Base-by-base conservation (phyloP, 2,888 invertebrate species). In the Polydrusus cervinus region DNA sequence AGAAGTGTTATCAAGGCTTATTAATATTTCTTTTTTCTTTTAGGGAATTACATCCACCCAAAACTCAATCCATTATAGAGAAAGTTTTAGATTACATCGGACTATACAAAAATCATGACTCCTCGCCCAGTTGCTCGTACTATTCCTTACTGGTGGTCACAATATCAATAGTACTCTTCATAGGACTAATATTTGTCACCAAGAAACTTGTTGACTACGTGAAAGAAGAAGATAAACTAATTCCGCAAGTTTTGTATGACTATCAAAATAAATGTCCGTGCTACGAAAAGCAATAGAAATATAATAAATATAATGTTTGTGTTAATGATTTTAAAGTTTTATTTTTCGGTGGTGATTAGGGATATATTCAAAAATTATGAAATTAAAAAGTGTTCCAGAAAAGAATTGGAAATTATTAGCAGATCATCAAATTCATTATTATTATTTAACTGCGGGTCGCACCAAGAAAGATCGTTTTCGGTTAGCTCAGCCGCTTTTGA, bases 171-270 rank as follows among this genome's bases (percentile, higher is more conserved):
- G 9, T 76, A 1, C 13, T 80, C 1, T 70, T 79, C 18, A 14
- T 74, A 8, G 71, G 71, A 9, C 30, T 79, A 16, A 16, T 79
- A 3, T 78, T 76, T 25, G 72, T 75, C 2, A 72, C 78, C 25
- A 82, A 80, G 66, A 81, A 78, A 53, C 53, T 80, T 45, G 74
- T 81, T 10, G 80, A 81, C 18, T 79, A 80, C 70, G 75, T 81
- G 11, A 76, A 71, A 67, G 80, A 80, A 70, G 79, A 80, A 5
- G 78, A 78, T 30, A 34, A 20, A 71, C 25, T 77, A 25, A 64
- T 74, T 47, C 53, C 68, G 13, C 43, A 71, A 16, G 43, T 74
- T 6, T 30, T 74, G 13, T 30, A 53, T n/a, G 68, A 67, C 38
- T 71, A 47, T 16, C 66, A 66, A 30, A 71, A 60, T 38, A 67